Evolutionary conservation across 2,888 invertebrate species (phyloP).

Genomic region (Serripes groenlandicus): DNA sequence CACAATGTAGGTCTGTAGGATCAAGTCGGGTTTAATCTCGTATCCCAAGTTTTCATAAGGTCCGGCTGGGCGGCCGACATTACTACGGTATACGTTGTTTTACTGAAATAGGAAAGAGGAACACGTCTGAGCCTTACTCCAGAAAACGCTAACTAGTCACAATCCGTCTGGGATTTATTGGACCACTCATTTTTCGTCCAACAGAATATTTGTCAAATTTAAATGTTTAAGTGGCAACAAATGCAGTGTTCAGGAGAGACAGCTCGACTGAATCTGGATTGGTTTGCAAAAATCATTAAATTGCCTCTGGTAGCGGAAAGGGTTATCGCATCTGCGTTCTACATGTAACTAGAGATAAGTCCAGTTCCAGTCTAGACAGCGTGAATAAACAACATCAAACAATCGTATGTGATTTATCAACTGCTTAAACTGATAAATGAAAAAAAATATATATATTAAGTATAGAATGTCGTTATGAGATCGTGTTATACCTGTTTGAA

Average conservation of each 20-base stretch:
- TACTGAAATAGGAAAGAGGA: constrained; percentile 56
- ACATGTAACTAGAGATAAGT: no score
- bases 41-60: constrained; percentile 70
- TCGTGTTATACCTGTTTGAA: not conserved
- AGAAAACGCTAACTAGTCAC: not conserved
- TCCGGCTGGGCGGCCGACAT: constrained; percentile 76
- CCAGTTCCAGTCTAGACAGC: no score
- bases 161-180: not conserved
- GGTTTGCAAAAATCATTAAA: no score
- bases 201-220: not conserved
- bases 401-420: no score
- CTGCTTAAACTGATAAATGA: not conserved
- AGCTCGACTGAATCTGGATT: no score
- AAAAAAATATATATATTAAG: not conserved
- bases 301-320: no score
- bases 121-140: not conserved
- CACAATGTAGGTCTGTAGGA: no score
- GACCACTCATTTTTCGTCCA: not conserved
- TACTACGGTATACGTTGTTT: constrained; percentile 76
- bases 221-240: not conserved
- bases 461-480: not conserved
- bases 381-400: no score
- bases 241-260: no score
- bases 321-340: no score
- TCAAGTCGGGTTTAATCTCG: constrained; percentile 32